Percentiles rank a stretch among this genome's conserved stretches.
Conservation (phyloP, 1,140 invertebrate species). For the Panulirus ornatus region DNA sequence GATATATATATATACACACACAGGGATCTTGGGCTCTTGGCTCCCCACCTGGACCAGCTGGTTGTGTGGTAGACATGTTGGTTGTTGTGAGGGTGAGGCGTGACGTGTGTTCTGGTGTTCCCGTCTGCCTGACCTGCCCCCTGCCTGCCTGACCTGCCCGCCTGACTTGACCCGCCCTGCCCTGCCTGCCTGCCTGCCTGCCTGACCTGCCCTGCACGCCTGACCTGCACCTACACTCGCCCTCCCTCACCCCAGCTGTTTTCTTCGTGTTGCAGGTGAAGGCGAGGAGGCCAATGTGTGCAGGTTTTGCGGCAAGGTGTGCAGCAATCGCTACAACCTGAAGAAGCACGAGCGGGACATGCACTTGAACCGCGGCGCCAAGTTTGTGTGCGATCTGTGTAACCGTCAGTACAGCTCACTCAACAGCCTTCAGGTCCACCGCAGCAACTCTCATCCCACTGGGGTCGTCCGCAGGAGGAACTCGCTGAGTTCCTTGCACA, state of each 20-base stretch:
- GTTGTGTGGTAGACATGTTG: no score
- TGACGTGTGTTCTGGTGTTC: neutral
- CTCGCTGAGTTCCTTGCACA: conserved; percentile 32
- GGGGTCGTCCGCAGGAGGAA: conserved; percentile 64
- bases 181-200: conserved; percentile 13
- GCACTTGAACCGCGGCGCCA: conserved; percentile 80
- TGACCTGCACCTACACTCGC: neutral
- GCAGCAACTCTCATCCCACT: conserved; percentile 80
- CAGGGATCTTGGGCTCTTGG: neutral
- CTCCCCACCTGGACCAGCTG: no score
- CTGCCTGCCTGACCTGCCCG: neutral
- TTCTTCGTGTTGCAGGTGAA: conserved; percentile 74
- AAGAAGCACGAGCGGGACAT: conserved; percentile 94
- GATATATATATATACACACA: conserved; percentile 11
- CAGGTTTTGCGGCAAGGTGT: conserved; percentile 91
- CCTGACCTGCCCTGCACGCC: neutral
- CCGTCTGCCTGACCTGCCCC: neutral
- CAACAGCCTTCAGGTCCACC: conserved; percentile 81
- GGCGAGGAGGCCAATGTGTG: conserved; percentile 82
- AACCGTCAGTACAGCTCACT: conserved; percentile 80
- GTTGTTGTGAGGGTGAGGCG: neutral
- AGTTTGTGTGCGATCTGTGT: conserved; percentile 80
- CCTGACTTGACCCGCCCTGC: neutral
- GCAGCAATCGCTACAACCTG: conserved; percentile 92
- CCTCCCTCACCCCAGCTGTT: conserved; percentile 57